Evolutionary conservation across 2,888 invertebrate genomes (phyloP), one percentile per base, ranked within the genome.

Genomic region (Drosophila austrosaltans): DNA sequence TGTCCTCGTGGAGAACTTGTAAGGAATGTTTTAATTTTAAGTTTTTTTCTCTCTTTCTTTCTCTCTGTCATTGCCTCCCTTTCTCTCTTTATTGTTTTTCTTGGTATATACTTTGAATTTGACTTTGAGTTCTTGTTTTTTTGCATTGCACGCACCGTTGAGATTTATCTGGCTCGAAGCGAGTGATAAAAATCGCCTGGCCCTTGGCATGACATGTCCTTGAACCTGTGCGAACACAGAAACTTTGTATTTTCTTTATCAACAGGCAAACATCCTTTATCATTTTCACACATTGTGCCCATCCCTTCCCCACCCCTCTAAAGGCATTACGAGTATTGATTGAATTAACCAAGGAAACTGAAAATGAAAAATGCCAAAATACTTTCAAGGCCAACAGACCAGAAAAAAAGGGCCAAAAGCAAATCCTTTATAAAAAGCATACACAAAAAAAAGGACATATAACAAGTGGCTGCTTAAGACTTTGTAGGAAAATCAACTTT

Each of bases 11-110:
- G 40, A 48, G 40, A 82, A 69, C 72, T 76, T 71, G 60, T 42
- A 54, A 76, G 79, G 87, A 88, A 84, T 84, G 89, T 86, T 88
- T 86, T 88, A 88, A 84, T 88, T 84, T 88, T 59, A 81, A 82
- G 73, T 79, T 71, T 56, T 44, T 12, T 6, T 16, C 32, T 36
- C 10, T 56, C 28, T 58, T 8, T 36, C 10, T 28, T 28, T n/a
- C 16, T 30, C 53, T 6, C 10, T 42, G 1, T 6, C 20, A 1
- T 20, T 22, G 22, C 3, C 22, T 22, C 22, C 0, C 20, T 22
- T 8, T 22, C 5, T 32, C 5, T 32, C 36, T 36, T 2, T 36
- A 36, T 36, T 36, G 10, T 36, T 36, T 36, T 36, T 36, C 36
- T 36, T 36, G 36, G 10, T 36, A 36, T 36, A 36, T 22, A 48